These are phyloP conservation scores for Brenthis ino DNA, from an alignment of 2,888 invertebrate species.

Conservation along the genomic window DNA sequence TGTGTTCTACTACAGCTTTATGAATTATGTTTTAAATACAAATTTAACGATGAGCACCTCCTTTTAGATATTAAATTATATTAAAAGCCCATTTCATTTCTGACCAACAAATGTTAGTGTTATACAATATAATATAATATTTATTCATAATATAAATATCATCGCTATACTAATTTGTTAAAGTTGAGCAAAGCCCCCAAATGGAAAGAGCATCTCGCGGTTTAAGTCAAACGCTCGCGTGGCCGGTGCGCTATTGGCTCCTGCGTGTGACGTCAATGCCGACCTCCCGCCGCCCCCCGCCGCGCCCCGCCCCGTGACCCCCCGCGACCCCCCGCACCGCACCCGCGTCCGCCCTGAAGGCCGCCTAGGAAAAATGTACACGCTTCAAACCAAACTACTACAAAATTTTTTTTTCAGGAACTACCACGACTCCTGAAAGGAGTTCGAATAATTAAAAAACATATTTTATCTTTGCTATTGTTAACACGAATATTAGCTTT, in stretches of 20 bases:
- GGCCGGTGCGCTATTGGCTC: conserved; percentile 66
- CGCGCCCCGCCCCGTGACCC: conserved; percentile 50
- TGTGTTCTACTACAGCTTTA: no score
- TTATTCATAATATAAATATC: conserved; percentile 2
- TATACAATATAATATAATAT: background rate
- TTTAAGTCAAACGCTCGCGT: conserved; percentile 60
- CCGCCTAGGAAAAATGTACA: conserved; percentile 76
- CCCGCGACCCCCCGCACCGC: conserved; percentile 46
- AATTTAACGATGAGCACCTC: no score
- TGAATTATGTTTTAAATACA: no score
- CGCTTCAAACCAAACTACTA: conserved; percentile 62
- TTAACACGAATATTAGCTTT: background rate
- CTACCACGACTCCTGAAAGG: conserved; percentile 6
- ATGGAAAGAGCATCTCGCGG: conserved; percentile 60
- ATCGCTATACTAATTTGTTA: conserved; percentile 15
- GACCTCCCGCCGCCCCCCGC: conserved; percentile 60
- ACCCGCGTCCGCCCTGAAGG: conserved; percentile 60
- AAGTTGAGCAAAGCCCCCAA: conserved; percentile 49
- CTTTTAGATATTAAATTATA: no score
- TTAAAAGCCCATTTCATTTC: no score
- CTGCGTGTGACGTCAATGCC: conserved; percentile 77
- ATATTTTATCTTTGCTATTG: background rate
- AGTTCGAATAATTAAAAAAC: conserved; percentile 10
- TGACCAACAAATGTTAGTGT: background rate
- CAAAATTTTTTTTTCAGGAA: conserved; percentile 37